Conservation (phyloP, 2,113 vertebrate genomes). For the Diadophis punctatus region DNA sequence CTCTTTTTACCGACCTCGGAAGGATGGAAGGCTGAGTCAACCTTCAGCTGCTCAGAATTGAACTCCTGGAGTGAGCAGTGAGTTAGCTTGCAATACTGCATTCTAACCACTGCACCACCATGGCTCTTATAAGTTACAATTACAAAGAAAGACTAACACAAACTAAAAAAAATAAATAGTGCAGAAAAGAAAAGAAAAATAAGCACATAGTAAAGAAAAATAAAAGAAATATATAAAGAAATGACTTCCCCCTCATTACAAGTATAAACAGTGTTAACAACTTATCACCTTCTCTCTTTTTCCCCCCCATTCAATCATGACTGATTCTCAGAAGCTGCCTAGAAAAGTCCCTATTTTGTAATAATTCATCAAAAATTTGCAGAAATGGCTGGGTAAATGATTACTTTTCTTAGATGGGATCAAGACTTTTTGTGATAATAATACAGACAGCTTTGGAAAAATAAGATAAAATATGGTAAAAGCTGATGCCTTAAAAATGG, state of each 20-base stretch:
- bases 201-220: background rate
- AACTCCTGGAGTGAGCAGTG: no score
- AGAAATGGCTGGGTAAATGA: background rate
- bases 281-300: background rate
- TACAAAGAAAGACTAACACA: background rate
- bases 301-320: background rate
- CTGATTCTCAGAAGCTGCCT: background rate
- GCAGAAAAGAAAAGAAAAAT: background rate
- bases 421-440: background rate
- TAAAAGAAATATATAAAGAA: background rate
- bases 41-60: no score
- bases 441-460: background rate
- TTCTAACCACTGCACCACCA: no score
- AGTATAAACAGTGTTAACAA: background rate
- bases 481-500: background rate
- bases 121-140: background rate
- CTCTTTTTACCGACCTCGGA: no score
- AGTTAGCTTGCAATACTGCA: no score
- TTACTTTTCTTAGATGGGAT: background rate
- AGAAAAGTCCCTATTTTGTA: background rate
- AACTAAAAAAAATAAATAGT: background rate
- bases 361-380: background rate
- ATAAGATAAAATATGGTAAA: background rate
- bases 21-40: no score
- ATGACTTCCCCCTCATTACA: background rate